Percentiles rank a stretch among this genome's conserved stretches.
phyloP scores from a whole-genome alignment of 2,888 invertebrate species.

The Aphrophora alni region DNA sequence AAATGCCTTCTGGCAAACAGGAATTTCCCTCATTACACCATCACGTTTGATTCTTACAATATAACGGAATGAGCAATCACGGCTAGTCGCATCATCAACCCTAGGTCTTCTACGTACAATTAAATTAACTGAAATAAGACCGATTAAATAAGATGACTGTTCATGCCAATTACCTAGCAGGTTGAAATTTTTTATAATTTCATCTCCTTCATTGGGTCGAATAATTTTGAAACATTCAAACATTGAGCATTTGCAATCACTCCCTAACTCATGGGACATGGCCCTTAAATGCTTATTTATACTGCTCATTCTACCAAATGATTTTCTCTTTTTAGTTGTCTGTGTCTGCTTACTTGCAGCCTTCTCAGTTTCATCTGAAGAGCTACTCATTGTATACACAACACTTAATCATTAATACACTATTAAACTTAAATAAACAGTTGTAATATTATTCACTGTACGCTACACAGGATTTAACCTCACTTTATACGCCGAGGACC shows the following conservation, averaged over 20 bases:
- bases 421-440: no score
- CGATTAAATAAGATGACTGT: background rate
- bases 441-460: no score
- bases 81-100: background rate
- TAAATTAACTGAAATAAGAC: background rate
- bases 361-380: conserved; percentile 10
- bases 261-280: background rate
- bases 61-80: background rate
- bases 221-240: conserved; percentile 6
- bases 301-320: background rate
- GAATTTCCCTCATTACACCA: conserved; percentile 8
- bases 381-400: no score
- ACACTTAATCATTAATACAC: no score
- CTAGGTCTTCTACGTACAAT: no score
- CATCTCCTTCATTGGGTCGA: background rate
- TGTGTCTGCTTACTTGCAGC: background rate
- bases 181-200: conserved; percentile 5
- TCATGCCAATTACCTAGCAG: background rate
- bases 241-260: background rate
- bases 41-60: conserved; percentile 1
- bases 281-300: background rate
- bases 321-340: background rate
- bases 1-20: no score
- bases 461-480: no score
- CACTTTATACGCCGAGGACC: no score